Percentiles rank a stretch among this genome's conserved stretches.
These are phyloP conservation scores for Kryptopterus vitreolus DNA, from an alignment of 2,797 vertebrate species.

Conservation along the genomic window DNA sequence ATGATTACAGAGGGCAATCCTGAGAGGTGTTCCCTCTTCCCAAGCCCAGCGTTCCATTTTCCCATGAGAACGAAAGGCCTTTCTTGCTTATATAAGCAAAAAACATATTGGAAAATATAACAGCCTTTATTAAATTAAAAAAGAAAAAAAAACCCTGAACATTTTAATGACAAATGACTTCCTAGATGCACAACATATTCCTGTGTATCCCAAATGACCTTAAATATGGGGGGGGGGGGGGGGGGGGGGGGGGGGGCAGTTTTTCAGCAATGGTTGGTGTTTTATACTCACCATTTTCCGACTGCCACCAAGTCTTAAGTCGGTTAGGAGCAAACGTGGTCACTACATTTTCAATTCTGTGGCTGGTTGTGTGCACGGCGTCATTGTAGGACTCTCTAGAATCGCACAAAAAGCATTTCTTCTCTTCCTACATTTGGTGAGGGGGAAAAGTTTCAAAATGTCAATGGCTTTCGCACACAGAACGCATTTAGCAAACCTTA, in stretches of 20 bases:
- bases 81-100: slow-evolving; percentile 2
- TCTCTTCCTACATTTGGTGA: slow-evolving; percentile 85
- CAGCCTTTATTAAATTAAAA: background rate
- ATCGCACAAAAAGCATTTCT: slow-evolving; percentile 94
- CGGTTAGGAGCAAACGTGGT: slow-evolving; percentile 91
- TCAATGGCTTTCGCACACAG: slow-evolving; percentile 56
- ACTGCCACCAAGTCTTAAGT: slow-evolving; percentile 98
- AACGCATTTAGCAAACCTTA: slow-evolving; percentile 37
- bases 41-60: slow-evolving; percentile 52
- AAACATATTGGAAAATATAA: background rate
- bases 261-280: background rate
- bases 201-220: background rate
- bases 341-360: slow-evolving; percentile 92
- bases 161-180: background rate
- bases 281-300: slow-evolving; percentile 87
- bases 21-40: slow-evolving; percentile 56
- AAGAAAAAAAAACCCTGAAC: background rate
- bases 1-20: slow-evolving; percentile 62
- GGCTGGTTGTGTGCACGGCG: slow-evolving; percentile 74
- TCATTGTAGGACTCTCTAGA: slow-evolving; percentile 78
- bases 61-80: slow-evolving; percentile 45
- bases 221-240: too few relatives aligned
- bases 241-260: too few relatives aligned
- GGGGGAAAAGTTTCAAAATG: slow-evolving; percentile 41
- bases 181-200: background rate